These are phyloP conservation scores for Zonotrichia albicollis DNA, from an alignment of 2,797 vertebrate species.

Conservation along the genomic window DNA sequence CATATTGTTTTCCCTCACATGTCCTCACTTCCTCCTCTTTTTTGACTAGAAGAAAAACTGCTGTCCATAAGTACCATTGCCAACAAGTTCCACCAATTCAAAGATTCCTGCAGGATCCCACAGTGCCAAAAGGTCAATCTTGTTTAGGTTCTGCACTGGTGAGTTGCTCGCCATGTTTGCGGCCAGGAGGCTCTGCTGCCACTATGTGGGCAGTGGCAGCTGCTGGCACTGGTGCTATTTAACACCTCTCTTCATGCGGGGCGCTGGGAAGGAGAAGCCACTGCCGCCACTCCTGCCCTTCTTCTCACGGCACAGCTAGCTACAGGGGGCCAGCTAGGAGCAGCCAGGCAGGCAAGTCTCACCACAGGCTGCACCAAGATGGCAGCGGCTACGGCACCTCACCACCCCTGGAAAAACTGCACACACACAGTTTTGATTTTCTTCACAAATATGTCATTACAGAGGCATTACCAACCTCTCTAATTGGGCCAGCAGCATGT, in stretches of 20 bases:
- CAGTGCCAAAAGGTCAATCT: neutral
- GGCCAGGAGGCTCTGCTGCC: neutral
- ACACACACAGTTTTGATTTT: neutral
- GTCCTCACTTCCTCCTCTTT: neutral
- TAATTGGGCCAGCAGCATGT: neutral
- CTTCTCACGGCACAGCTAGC: rapidly evolving
- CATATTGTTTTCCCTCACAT: neutral
- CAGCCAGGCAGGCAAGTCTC: neutral
- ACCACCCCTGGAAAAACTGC: neutral
- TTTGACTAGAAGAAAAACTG: neutral
- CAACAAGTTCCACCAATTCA: neutral
- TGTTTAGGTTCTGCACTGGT: neutral
- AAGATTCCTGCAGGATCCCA: neutral
- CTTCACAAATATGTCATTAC: neutral
- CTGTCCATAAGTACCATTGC: neutral
- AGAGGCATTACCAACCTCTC: neutral
- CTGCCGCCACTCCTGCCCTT: neutral
- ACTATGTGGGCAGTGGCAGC: rapidly evolving
- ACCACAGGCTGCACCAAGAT: neutral
- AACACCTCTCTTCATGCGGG: neutral
- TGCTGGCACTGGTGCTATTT: neutral
- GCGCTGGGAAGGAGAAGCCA: neutral
- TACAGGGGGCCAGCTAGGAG: neutral
- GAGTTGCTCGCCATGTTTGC: neutral
- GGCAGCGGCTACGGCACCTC: rapidly evolving